Base-by-base conservation (phyloP, 2,797 vertebrate species). In the Parotocinclus haroldoi region DNA sequence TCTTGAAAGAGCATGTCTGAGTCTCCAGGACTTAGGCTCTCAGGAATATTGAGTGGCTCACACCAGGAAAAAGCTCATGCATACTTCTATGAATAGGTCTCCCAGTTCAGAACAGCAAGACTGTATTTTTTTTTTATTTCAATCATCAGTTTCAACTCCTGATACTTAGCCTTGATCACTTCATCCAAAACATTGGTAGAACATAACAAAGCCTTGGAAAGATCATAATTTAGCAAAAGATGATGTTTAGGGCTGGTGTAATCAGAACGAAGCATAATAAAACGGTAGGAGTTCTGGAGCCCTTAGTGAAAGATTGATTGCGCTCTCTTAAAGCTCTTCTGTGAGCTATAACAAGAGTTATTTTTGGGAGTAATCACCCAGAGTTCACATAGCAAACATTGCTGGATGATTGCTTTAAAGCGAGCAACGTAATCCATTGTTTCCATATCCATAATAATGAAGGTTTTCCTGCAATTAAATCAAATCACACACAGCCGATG, bases 401-500 rank as follows among this genome's bases (percentile, higher is more conserved):
- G 73, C 72, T 81, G 68, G 66, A 63, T 79, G 78, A 83, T 78
- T 79, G 75, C 68, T 68, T 74, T 69, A 64, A 74, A 75, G 68
- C 71, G 70, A 75, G 67, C 76, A 74, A 76, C 70, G 62, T 81
- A 68, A 82, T 80, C 76, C 76, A 78, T 76, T 74, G 69, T 81
- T 80, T 83, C 70, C 75, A 77, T 64, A 60, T 45, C 62, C 52
- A 65, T 71, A 79, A 78, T 77, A 76, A 76, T 66, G 68, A 61
- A 71, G 42, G 70, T 68, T 63, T 74, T 77, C 77, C 74, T 76
- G 63, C 61, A 71, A 74, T 73, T 77, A 74, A 67, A 69, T 62
- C 53, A 76, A 78, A 77, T 63, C 67, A 70, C 70, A 77, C 68
- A 74, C 68, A 77, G 74, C 74, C 66, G 76, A 75, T 65, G 69